These are phyloP conservation scores for Drosophila pectinifera DNA, from an alignment of 1,140 invertebrate species.

Conservation along the genomic window DNA sequence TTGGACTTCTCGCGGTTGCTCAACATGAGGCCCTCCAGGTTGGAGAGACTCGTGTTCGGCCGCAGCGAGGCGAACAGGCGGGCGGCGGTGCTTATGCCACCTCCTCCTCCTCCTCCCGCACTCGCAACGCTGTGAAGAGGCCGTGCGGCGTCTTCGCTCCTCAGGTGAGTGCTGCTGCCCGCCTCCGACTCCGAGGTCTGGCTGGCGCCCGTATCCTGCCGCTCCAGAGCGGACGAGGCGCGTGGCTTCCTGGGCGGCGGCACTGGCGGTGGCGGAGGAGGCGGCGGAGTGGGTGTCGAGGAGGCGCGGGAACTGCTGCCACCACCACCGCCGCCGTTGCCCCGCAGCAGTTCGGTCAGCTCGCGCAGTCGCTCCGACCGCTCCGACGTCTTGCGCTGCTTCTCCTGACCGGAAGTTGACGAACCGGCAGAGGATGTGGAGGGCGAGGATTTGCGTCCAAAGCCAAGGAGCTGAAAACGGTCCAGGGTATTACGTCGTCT, in stretches of 20 bases:
- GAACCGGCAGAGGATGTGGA: slow-evolving; percentile 12
- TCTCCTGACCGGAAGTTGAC: slow-evolving; percentile 44
- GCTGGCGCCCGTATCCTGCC: slow-evolving; percentile 58
- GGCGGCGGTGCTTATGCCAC: slow-evolving; percentile 46
- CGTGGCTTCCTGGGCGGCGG: slow-evolving; percentile 77
- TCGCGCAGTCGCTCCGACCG: slow-evolving; percentile 90
- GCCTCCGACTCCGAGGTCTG: slow-evolving; percentile 44
- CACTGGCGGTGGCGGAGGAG: slow-evolving; percentile 73
- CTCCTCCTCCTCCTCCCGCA: slow-evolving; percentile 4
- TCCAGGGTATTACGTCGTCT: slow-evolving; percentile 89
- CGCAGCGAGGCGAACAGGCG: slow-evolving; percentile 67
- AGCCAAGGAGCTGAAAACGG: slow-evolving; percentile 90
- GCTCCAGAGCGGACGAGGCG: slow-evolving; percentile 39
- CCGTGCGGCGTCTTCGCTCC: slow-evolving; percentile 30
- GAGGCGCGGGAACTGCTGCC: slow-evolving; percentile 76
- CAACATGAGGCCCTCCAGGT: slow-evolving; percentile 80
- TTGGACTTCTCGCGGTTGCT: slow-evolving; percentile 82
- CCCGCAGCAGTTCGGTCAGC: slow-evolving; percentile 90
- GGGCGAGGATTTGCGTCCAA: slow-evolving; percentile 87
- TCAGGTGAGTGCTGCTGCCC: slow-evolving; percentile 25
- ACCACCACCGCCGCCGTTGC: slow-evolving; percentile 76
- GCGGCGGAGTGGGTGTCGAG: slow-evolving; percentile 83
- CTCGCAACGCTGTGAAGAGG: slow-evolving; percentile 2
- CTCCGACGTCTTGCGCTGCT: slow-evolving; percentile 79
- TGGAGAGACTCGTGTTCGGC: slow-evolving; percentile 84